A percentile compares a stretch with the other conserved stretches of the same genome.
phyloP scores from a whole-genome alignment of 2,113 vertebrate species.

The Stegostoma tigrinum region DNA sequence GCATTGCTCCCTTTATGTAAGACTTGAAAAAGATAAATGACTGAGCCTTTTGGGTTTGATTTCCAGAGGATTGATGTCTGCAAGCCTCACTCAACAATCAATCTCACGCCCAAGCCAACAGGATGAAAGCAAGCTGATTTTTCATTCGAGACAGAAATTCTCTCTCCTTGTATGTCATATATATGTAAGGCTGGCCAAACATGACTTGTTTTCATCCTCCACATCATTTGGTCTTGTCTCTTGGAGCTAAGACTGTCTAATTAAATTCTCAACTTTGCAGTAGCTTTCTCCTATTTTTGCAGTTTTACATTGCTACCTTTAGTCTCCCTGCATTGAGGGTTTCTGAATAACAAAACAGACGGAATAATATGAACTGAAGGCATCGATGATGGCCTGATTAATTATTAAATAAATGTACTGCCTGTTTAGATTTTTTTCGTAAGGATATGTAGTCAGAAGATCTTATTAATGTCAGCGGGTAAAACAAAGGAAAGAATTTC shows the following conservation, averaged over 20 bases:
- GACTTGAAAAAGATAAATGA: background rate
- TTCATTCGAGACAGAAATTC: background rate
- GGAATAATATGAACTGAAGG: background rate
- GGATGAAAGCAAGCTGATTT: background rate
- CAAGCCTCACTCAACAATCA: background rate
- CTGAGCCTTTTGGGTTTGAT: background rate
- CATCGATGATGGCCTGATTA: background rate
- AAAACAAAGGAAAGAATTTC: background rate
- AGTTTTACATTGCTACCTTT: background rate
- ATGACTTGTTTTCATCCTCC: background rate
- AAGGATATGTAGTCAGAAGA: background rate
- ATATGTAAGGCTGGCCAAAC: background rate
- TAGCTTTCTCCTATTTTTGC: background rate
- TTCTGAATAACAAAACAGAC: background rate
- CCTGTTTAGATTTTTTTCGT: background rate
- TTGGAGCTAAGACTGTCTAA: too few relatives aligned
- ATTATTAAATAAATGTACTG: conserved; percentile 21
- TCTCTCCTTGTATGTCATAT: background rate
- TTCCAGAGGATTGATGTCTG: background rate
- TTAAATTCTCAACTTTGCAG: background rate
- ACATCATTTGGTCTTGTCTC: background rate
- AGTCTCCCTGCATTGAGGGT: background rate
- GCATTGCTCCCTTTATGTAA: background rate
- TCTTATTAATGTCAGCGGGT: background rate
- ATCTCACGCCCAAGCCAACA: background rate